phyloP scores from a whole-genome alignment of 2,888 invertebrate species.

The Busseola fusca region DNA sequence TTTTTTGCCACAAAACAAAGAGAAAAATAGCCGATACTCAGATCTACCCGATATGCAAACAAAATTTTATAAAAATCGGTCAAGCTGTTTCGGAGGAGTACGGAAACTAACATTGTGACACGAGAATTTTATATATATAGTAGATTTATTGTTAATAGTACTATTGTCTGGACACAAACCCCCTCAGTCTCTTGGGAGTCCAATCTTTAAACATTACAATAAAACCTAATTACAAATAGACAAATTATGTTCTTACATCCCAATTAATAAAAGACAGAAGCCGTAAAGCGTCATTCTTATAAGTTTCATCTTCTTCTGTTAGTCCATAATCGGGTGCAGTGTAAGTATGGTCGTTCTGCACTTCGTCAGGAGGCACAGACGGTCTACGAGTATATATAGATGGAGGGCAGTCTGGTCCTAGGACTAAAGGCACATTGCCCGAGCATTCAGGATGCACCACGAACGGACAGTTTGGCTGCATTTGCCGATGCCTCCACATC shows the following conservation, averaged over 20 bases:
- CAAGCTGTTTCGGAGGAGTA: too few species aligned
- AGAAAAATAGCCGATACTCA: too few species aligned
- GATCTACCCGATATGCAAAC: too few species aligned
- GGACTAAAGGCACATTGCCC: slow-evolving; percentile 90
- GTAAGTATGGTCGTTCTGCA: slow-evolving; percentile 66
- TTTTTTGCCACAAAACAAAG: too few species aligned
- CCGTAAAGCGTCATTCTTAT: slow-evolving; percentile 90
- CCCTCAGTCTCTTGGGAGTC: slow-evolving; percentile 6
- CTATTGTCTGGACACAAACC: slow-evolving; percentile 9
- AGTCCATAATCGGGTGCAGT: slow-evolving; percentile 74
- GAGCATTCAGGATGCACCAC: slow-evolving; percentile 91
- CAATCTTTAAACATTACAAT: slow-evolving; percentile 4
- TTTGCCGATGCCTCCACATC: slow-evolving; percentile 91
- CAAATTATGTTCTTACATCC: slow-evolving; percentile 88
- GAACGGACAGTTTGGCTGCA: slow-evolving; percentile 92
- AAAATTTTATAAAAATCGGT: too few species aligned
- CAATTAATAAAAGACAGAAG: slow-evolving; percentile 92
- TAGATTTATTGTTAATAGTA: not conserved
- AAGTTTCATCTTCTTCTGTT: slow-evolving; percentile 81
- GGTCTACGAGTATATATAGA: slow-evolving; percentile 61
- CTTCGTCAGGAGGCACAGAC: slow-evolving; percentile 62
- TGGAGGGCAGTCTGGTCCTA: slow-evolving; percentile 70
- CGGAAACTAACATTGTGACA: too few species aligned
- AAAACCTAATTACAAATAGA: slow-evolving; percentile 41
- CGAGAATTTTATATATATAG: too few species aligned